Conservation (phyloP, 2,888 invertebrate species). For the Philopedon plagiatum region DNA sequence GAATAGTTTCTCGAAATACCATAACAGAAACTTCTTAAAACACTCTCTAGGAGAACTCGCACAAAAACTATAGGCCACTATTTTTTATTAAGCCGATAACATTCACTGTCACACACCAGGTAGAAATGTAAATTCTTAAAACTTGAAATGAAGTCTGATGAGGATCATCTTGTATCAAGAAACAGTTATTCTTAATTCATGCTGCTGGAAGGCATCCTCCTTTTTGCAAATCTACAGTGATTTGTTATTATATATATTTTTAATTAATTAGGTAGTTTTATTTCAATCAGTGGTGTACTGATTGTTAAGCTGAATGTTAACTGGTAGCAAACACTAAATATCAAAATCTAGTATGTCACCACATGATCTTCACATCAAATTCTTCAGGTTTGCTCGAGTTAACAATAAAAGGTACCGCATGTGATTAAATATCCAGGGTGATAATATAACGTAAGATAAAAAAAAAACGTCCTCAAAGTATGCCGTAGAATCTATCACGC, state of each 20-base stretch:
- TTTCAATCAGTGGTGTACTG: constrained; percentile 10
- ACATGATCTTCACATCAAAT: too few relatives aligned
- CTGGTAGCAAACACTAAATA: too few relatives aligned
- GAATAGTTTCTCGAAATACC: background rate
- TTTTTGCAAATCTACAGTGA: constrained; percentile 41
- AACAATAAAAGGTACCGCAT: too few relatives aligned
- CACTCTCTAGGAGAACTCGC: too few relatives aligned
- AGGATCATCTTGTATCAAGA: constrained; percentile 26
- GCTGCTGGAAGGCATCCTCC: constrained; percentile 30
- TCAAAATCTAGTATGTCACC: too few relatives aligned
- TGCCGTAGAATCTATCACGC: too few relatives aligned
- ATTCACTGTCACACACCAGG: constrained; percentile 23
- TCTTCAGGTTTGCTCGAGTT: too few relatives aligned
- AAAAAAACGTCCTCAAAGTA: too few relatives aligned
- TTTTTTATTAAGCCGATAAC: background rate
- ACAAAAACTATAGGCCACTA: too few relatives aligned
- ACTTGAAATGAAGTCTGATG: constrained; percentile 12
- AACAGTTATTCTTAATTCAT: constrained; percentile 39
- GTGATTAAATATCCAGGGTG: too few relatives aligned
- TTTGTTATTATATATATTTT: constrained; percentile 26
- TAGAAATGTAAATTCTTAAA: constrained; percentile 27
- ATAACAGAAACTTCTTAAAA: background rate
- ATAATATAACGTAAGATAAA: too few relatives aligned
- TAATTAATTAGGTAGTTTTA: constrained; percentile 30
- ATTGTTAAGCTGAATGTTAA: too few relatives aligned